phyloP scores from a whole-genome alignment of 1,140 invertebrate species.

The Bombus turneri region DNA sequence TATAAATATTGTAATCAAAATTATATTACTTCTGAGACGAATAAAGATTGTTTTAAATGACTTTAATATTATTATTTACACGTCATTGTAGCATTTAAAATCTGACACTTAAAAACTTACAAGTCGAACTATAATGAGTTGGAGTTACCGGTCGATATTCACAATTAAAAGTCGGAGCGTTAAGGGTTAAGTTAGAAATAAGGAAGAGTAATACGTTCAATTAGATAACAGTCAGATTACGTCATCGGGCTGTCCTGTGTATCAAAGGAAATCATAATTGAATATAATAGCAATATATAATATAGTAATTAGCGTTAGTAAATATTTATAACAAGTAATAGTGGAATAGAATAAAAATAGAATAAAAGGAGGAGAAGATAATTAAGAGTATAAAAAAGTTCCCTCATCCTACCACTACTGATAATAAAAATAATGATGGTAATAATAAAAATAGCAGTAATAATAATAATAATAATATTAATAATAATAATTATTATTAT shows the following conservation, averaged over 20 bases:
- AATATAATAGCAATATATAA: slow-evolving; percentile 40
- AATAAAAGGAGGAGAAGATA: slow-evolving; percentile 54
- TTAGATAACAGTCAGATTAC: slow-evolving; percentile 38
- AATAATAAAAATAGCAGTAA: slow-evolving; percentile 8
- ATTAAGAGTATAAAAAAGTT: slow-evolving; percentile 62
- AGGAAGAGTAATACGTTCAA: slow-evolving; percentile 38
- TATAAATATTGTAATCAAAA: too few relatives aligned
- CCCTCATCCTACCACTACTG: slow-evolving; percentile 65
- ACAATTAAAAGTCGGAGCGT: too few relatives aligned
- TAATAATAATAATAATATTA: slow-evolving; percentile 2
- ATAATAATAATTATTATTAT: slow-evolving; percentile 41
- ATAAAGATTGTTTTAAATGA: too few relatives aligned
- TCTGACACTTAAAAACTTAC: too few relatives aligned
- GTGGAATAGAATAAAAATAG: slow-evolving; percentile 48
- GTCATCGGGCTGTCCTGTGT: slow-evolving; percentile 58
- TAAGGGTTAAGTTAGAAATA: slow-evolving; percentile 17
- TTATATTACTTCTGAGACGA: too few relatives aligned
- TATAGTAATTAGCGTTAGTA: slow-evolving; percentile 47
- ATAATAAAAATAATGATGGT: slow-evolving; percentile 19
- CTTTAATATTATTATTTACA: too few relatives aligned
- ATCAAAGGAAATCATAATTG: slow-evolving; percentile 31
- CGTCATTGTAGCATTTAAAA: too few relatives aligned
- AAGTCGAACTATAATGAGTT: too few relatives aligned
- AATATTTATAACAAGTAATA: slow-evolving; percentile 45
- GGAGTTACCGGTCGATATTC: too few relatives aligned